phyloP scores from a whole-genome alignment of 2,113 vertebrate species.

The Cyrtonyx montezumae region DNA sequence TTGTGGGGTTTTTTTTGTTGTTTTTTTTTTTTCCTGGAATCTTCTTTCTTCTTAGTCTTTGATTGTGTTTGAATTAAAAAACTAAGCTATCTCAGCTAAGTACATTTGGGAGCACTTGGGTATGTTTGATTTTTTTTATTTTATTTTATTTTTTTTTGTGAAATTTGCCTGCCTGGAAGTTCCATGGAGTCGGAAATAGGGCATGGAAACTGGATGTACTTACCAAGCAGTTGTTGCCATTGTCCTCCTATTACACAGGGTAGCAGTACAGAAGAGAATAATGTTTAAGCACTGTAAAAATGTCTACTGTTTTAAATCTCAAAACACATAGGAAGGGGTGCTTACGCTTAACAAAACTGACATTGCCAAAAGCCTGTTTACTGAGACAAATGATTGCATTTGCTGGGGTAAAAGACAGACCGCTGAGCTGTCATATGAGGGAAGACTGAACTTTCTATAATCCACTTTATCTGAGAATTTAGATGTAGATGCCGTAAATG shows the following conservation, averaged over 20 bases:
- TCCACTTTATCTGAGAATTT: slow-evolving; percentile 17
- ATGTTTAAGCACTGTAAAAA: not conserved
- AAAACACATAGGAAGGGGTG: not conserved
- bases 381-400: not conserved
- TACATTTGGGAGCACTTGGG: not conserved
- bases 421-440: not conserved
- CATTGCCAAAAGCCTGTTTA: not conserved
- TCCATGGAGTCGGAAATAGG: not conserved
- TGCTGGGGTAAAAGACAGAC: not conserved
- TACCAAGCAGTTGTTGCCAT: not conserved
- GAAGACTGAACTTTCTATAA: not conserved
- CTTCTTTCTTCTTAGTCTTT: not conserved
- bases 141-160: no score
- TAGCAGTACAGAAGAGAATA: not conserved
- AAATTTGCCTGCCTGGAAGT: not conserved
- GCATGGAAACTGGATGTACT: not conserved
- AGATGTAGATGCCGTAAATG: not conserved
- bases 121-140: not conserved
- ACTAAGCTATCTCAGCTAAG: not conserved
- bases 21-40: not conserved
- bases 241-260: not conserved
- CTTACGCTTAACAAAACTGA: not conserved
- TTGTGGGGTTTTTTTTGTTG: no score
- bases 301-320: not conserved
- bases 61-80: not conserved